A percentile compares a stretch with the other conserved stretches of the same genome.
Evolutionary conservation across 2,113 vertebrate genomes (phyloP).

Genomic region (Microtus oregoni): DNA sequence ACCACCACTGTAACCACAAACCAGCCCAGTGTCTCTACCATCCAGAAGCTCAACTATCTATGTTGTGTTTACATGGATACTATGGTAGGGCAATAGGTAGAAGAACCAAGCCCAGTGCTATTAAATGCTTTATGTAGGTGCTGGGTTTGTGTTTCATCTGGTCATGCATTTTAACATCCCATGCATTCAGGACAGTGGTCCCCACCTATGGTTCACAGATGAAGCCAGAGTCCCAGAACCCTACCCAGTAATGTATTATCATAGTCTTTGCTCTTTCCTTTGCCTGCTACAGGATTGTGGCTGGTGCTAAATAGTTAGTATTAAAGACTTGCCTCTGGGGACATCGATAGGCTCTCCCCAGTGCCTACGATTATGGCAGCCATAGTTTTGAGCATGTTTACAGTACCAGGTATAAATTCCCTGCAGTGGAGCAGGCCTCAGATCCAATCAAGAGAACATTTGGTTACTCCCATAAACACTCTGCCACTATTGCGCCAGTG

Average conservation of each 20-base stretch:
- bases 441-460: background rate
- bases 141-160: background rate
- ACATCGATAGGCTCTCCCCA: background rate
- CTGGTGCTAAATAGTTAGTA: background rate
- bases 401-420: background rate
- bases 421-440: background rate
- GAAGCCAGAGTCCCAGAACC: background rate
- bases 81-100: background rate
- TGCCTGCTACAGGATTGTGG: background rate
- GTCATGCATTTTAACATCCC: background rate
- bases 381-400: background rate
- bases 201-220: background rate
- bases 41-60: background rate
- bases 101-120: background rate
- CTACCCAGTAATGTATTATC: background rate
- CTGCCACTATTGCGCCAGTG: background rate
- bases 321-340: background rate
- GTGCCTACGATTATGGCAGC: background rate
- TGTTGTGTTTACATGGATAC: background rate
- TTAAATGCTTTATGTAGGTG: too few species aligned
- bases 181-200: background rate
- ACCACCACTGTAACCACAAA: fast-evolving
- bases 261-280: background rate
- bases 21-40: background rate
- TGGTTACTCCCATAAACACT: background rate